A percentile compares a stretch with the other conserved stretches of the same genome.
These are phyloP conservation scores for Pristis pectinata DNA, from an alignment of 2,797 vertebrate genomes.

Conservation along the genomic window DNA sequence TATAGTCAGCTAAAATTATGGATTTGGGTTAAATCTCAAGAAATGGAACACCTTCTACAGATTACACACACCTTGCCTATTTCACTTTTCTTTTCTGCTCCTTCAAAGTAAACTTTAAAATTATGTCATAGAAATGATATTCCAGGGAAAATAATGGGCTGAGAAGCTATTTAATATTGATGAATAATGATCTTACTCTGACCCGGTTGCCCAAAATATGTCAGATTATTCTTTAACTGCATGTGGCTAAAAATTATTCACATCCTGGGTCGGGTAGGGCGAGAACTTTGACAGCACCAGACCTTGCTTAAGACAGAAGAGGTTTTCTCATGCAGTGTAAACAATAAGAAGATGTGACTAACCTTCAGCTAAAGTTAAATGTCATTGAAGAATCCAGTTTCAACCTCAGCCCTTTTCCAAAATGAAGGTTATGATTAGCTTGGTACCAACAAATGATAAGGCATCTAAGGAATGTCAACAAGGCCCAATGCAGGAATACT, in stretches of 20 bases:
- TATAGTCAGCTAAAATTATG: not conserved
- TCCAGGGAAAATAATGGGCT: not conserved
- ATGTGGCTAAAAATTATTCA: constrained; percentile 9
- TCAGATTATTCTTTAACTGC: not conserved
- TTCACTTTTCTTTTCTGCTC: not conserved
- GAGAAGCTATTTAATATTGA: constrained; percentile 34
- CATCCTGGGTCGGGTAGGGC: not conserved
- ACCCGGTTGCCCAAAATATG: not conserved
- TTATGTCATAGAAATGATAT: not conserved
- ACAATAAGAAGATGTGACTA: not conserved
- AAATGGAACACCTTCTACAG: not conserved
- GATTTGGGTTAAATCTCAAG: not conserved
- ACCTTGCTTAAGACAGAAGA: not conserved
- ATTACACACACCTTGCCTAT: not conserved
- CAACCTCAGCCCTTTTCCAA: not conserved
- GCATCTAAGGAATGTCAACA: not conserved
- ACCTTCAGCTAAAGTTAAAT: constrained; percentile 3
- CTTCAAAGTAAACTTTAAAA: constrained; percentile 4
- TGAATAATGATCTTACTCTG: constrained; percentile 12
- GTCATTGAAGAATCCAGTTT: not conserved
- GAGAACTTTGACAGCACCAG: not conserved
- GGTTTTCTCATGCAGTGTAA: not conserved
- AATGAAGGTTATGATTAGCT: not conserved
- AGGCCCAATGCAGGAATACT: not conserved
- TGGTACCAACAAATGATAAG: not conserved